Evolutionary conservation across 1,140 invertebrate species (phyloP), one percentile per base, ranked within the genome.

Genomic region (Drosophila ogumai): DNA sequence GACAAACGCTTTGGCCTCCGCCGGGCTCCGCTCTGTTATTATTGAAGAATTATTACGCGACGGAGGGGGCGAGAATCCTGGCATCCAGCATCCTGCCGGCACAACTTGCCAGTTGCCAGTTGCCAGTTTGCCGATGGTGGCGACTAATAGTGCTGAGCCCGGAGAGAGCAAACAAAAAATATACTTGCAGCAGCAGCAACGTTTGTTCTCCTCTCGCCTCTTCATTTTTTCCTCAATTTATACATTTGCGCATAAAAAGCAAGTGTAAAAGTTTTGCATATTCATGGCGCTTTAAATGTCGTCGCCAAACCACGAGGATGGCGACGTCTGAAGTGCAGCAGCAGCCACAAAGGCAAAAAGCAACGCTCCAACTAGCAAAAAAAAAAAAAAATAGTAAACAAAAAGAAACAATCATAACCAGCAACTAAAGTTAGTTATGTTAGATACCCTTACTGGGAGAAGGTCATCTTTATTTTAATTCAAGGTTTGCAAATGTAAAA

Each of bases 261-360:
- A 79, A 88, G 85, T 88, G 81, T 77, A 88, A 90, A 88, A 88
- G 81, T 88, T 88, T 88, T 88, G 84, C 84, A 88, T 88, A 88
- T 88, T 88, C 84, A 88, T 88, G 84, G 81, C 85, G 84, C 84
- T 88, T 88, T 88, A 90, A 88, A 88, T 88, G 81, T 88, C 81
- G 84, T 84, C 84, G 80, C 80, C 81, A 69, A 67, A 43, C 76
- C 66, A 72, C 76, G 79, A 63, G 56, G 44, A 47, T 43, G 65
- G 34, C 81, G 47, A 64, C 56, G 82, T 86, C 84, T 86, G 79
- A 86, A 86, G 82, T 86, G 82, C 76, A 82, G 54, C 78, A 57
- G 63, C 64, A 64, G 80, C 82, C 84, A 88, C 82, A 86, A 87
- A 86, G 82, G 66, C 82, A 87, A 86, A 85, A 79, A 58, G 61